Base-by-base conservation (phyloP, 2,888 invertebrate genomes). In the Cerastis leucographa region DNA sequence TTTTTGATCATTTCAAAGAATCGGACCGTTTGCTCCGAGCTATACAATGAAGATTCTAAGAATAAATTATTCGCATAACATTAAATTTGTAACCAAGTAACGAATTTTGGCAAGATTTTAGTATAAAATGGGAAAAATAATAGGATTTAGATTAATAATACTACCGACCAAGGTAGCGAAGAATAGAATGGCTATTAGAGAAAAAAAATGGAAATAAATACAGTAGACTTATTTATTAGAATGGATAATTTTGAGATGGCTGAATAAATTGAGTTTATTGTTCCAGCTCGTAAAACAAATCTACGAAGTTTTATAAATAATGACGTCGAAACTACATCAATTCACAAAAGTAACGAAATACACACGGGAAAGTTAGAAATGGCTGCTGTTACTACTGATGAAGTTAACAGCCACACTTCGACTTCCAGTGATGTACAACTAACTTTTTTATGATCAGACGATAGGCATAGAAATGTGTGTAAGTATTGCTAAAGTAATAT, bases 1-100 rank as follows among this genome's bases (percentile, higher is more conserved):
- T 83, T 80, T 76, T 84, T 69, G 79, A 59, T 77, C 75, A 77
- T 86, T 87, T 87, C 86, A 81, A 73, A 71, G 87, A 87, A 87
- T 78, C 76, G 70, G 56, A 56, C 62, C 54, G 76, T 81, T 84
- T 74, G 88, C 86, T 86, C 54, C 73, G 76, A 87, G 84, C 81
- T 71, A 78, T 74, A 87, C 76, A 81, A 81, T 74, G 59, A 83
- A 70, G 77, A 73, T 87, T 87, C 85, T 86, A 74, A 81, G 87
- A 87, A 87, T 80, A 84, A 79, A 84, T 80, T 84, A 86, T 73
- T 77, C 54, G 67, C 74, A 74, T 68, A 77, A 66, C 65, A 77
- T 75, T 40, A 78, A 74, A 72, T 65, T 22, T 71, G 22, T 19
- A 19, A 35, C 25, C 61, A 72, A 71, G 61, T 71, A 74, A 77